phyloP scores from a whole-genome alignment of 2,113 vertebrate species.

The Ardeotis arabs region DNA sequence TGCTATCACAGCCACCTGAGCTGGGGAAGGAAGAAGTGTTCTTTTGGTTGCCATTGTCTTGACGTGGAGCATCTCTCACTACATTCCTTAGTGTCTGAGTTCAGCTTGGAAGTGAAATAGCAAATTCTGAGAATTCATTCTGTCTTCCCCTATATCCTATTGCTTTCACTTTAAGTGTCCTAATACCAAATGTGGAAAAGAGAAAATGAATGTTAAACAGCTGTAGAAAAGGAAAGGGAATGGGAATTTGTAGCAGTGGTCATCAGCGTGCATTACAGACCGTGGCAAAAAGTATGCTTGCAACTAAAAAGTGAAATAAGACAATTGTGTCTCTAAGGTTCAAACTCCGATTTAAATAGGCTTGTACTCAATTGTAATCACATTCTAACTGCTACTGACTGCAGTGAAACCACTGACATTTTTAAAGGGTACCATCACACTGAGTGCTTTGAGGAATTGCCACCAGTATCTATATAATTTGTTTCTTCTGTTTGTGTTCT shows the following conservation, averaged over 20 bases:
- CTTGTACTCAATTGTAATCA: background rate
- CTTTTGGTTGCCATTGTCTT: background rate
- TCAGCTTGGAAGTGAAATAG: background rate
- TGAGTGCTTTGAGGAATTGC: background rate
- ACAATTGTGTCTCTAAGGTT: background rate
- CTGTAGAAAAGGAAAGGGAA: background rate
- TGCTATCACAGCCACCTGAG: background rate
- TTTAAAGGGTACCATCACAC: background rate
- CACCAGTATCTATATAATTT: background rate
- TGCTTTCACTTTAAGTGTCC: background rate
- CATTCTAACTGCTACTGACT: background rate
- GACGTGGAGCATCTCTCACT: background rate
- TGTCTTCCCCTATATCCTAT: background rate
- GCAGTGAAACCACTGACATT: background rate
- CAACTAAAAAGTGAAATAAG: background rate
- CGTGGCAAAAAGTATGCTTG: background rate
- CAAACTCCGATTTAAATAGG: background rate
- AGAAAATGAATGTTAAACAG: background rate
- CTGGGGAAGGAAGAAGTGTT: background rate
- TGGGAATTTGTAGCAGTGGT: background rate
- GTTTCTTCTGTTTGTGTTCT: background rate
- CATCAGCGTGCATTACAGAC: background rate
- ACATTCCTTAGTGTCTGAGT: background rate
- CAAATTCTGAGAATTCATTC: background rate
- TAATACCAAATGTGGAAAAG: background rate